phyloP scores from a whole-genome alignment of 1,140 invertebrate genomes.

The Oedothorax gibbosus region DNA sequence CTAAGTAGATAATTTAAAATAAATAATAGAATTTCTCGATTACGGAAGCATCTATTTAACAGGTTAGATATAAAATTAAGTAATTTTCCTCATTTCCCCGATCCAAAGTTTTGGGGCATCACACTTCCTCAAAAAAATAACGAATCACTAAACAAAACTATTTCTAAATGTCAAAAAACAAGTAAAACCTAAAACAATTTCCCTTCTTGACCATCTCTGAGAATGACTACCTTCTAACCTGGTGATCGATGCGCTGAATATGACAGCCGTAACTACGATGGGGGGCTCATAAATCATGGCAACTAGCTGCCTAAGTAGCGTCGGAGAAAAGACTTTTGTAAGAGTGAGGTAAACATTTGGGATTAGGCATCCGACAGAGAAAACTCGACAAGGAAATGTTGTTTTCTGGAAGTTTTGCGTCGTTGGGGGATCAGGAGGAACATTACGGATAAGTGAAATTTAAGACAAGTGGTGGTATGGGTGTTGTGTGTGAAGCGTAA shows the following conservation, averaged over 20 bases:
- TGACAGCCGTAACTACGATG: conserved; percentile 28
- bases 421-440: neutral
- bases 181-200: too few relatives aligned
- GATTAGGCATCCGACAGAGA: conserved; percentile 8
- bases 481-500: neutral
- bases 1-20: too few relatives aligned
- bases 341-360: conserved; percentile 33
- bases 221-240: conserved; percentile 29
- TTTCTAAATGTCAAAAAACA: too few relatives aligned
- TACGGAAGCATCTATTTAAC: too few relatives aligned
- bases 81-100: too few relatives aligned
- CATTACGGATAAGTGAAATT: neutral
- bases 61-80: too few relatives aligned
- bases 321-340: neutral
- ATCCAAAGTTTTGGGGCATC: too few relatives aligned
- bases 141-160: too few relatives aligned
- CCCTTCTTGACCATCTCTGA: neutral
- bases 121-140: too few relatives aligned
- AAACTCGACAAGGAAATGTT: neutral
- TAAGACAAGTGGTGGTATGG: neutral
- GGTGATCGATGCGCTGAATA: conserved; percentile 37
- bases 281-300: conserved; percentile 26
- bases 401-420: neutral
- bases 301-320: conserved; percentile 18
- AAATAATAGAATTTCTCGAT: too few relatives aligned